Percentiles rank a stretch among this genome's conserved stretches.
phyloP scores from a whole-genome alignment of 2,888 invertebrate species.

The Seira ritae region DNA sequence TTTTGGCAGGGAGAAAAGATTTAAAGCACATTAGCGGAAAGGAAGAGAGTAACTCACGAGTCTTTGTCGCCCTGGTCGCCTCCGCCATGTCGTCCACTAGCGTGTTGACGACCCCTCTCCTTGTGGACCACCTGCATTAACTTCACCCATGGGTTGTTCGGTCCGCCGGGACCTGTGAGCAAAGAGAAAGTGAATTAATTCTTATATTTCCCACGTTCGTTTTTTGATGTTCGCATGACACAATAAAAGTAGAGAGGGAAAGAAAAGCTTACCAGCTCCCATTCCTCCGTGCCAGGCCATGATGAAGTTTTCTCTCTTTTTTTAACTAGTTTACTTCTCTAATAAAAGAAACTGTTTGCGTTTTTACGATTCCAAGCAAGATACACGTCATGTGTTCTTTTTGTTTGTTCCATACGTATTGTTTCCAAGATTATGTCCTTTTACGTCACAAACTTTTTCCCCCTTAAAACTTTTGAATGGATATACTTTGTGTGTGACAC shows the following conservation, averaged over 20 bases:
- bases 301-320: conserved; percentile 12
- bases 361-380: background rate
- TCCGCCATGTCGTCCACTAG: conserved; percentile 75
- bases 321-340: conserved; percentile 7
- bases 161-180: conserved; percentile 78
- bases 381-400: background rate
- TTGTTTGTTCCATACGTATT: background rate
- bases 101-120: conserved; percentile 83
- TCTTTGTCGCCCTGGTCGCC: conserved; percentile 76
- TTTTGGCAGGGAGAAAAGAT: background rate
- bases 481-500: background rate
- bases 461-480: background rate
- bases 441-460: conserved; percentile 20
- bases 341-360: background rate
- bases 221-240: background rate
- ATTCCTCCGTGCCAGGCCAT: conserved; percentile 71
- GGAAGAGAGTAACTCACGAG: conserved; percentile 67
- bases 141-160: conserved; percentile 89
- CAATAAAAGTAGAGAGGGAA: too few relatives aligned
- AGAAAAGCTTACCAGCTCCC: conserved; percentile 54
- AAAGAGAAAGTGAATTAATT: background rate
- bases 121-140: conserved; percentile 84
- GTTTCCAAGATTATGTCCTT: conserved; percentile 5
- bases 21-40: background rate
- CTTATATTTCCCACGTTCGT: background rate